These are phyloP conservation scores for Ceratoteleas bidentatus DNA, from an alignment of 1,140 invertebrate genomes.

Conservation along the genomic window DNA sequence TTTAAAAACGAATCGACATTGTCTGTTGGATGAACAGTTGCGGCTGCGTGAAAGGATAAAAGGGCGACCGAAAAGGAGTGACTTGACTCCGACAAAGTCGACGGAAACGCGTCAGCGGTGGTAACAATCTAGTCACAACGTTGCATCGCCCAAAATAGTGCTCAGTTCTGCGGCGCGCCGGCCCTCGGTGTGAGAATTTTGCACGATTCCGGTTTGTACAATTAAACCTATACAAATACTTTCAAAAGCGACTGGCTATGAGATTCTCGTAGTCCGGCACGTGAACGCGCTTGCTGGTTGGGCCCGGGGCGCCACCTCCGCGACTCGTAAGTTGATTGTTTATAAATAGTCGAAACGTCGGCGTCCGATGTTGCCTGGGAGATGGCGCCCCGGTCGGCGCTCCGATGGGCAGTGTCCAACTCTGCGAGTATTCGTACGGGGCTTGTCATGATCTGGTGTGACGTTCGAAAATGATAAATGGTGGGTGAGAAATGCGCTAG, in stretches of 20 bases:
- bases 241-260: conserved; percentile 39
- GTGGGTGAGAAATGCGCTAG: neutral
- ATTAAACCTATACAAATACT: conserved; percentile 47
- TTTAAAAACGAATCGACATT: conserved; percentile 42
- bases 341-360: too few species aligned
- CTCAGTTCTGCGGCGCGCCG: conserved; percentile 36
- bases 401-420: conserved; percentile 33
- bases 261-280: conserved; percentile 19
- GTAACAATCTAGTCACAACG: conserved; percentile 42
- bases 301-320: too few species aligned
- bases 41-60: conserved; percentile 21
- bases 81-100: conserved; percentile 22
- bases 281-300: too few species aligned
- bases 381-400: too few species aligned
- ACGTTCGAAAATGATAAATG: neutral
- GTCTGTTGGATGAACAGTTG: conserved; percentile 24
- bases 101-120: conserved; percentile 20
- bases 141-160: conserved; percentile 57
- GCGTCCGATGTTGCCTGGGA: too few species aligned
- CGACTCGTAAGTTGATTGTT: too few species aligned
- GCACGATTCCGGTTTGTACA: conserved; percentile 45
- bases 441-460: neutral
- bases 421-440: conserved; percentile 42
- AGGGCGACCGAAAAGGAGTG: conserved; percentile 15
- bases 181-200: conserved; percentile 49